Base-by-base conservation (phyloP, 1,140 invertebrate genomes). In the Zaprionus kolodkinae region DNA sequence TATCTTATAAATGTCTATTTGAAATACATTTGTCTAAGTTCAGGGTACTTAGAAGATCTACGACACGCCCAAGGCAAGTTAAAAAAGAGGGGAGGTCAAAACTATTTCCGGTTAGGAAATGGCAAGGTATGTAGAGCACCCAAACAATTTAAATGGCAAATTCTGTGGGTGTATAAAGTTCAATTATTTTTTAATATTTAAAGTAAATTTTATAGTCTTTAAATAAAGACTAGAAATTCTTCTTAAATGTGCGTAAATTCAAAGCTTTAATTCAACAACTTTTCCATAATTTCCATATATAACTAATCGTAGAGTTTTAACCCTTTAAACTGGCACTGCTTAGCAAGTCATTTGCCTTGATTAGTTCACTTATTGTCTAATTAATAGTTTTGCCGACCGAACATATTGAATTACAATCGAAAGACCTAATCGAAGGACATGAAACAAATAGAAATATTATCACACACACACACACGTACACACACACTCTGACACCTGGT, bases 1-100 rank as follows among this genome's bases (percentile, higher is more conserved):
- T 50, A 57, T 55, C 59, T 60, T 45, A 75, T 75, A 64, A 71
- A 75, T 75, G 54, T 59, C 27, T 62, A 56, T 74, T 62, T 43
- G 36, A 45, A 68, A 73, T 25, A 12, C 45, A 50, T 50, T 50
- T 50, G 10, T 1, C 17, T 50, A 5, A 12, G 17, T 25, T 21
- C 17, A 1, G 5, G 45, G 10, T 25, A 4, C 45, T 50, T 50
- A 25, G 5, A 21, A 11, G 11, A 1, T 10, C 2, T 45, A 15
- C 40, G 40, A 11, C n/a, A 45, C n/a, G 13, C 40, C 40, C 38
- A 21, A 13, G 13, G 13, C 13, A 40, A n/a, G 13, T 13, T 40
- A n/a, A 30, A 30, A 30, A 30, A 3, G 25, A 4, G 6, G 6
- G 2, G 3, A 10, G 13, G 13, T 17, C 45, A 12, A 21, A 50